Percentiles rank a stretch among this genome's conserved stretches.
Conservation (phyloP, 2,888 invertebrate genomes). For the Yponomeuta malinellus region DNA sequence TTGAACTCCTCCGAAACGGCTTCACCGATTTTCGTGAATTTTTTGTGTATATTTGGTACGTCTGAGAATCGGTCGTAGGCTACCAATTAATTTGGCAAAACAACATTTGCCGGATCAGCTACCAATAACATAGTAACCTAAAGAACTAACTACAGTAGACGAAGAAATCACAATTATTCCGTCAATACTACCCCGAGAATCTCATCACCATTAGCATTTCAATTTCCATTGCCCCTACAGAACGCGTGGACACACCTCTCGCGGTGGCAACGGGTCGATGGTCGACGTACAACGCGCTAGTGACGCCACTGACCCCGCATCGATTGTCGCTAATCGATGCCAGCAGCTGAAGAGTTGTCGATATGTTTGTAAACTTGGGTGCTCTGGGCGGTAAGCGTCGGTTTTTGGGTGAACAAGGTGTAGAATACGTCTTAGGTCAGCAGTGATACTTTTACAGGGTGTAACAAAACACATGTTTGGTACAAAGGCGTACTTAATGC, state of each 20-base stretch:
- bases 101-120: too few species aligned
- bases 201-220: neutral
- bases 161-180: too few species aligned
- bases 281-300: constrained; percentile 4
- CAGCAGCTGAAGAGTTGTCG: constrained; percentile 27
- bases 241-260: constrained; percentile 2
- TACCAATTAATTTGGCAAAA: too few species aligned
- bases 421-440: neutral
- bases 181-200: too few species aligned
- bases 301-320: constrained; percentile 23
- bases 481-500: too few species aligned
- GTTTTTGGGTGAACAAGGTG: neutral
- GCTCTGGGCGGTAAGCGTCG: neutral
- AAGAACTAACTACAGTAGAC: too few species aligned
- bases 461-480: too few species aligned
- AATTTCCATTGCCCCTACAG: neutral
- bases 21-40: too few species aligned
- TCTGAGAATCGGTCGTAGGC: too few species aligned
- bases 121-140: too few species aligned
- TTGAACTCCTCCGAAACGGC: too few species aligned
- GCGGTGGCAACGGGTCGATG: constrained; percentile 6
- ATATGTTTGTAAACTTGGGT: constrained; percentile 14
- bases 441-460: neutral
- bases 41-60: too few species aligned
- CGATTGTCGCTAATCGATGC: constrained; percentile 36